Evolutionary conservation across 2,888 invertebrate species (phyloP), one percentile per base, ranked within the genome.

Genomic region (Choreutis nemorana): DNA sequence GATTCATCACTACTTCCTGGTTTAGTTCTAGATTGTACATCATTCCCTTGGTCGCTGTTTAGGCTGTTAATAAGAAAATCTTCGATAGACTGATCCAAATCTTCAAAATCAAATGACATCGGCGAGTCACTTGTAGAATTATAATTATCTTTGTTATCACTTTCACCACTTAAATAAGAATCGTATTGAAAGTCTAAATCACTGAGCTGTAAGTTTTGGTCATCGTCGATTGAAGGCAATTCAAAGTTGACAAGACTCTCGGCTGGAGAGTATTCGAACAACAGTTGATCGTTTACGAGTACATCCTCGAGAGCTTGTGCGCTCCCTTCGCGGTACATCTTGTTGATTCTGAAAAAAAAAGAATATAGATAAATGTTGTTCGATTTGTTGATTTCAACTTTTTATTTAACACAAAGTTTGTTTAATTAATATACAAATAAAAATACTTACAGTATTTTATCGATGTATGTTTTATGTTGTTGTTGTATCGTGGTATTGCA

Each of bases 181-280:
- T 75, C 73, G 57, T 66, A 63, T 42, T 64, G 58, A 40, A 72
- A 53, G 37, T 70, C 58, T 39, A 72, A 49, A 46, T 75, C 72
- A 56, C 63, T 56, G 37, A 71, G 50, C 37, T 63, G 66, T 65
- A 64, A 68, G 36, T 71, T 64, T 34, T 53, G 49, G 29, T 41
- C 37, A 26, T 68, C 71, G 20, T 59, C 40, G 26, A 56, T 48
- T 2, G 48, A 34, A 11, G 77, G 77, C 22, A 77, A 48, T 41
- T 77, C 72, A 41, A 77, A 75, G 52, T 75, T 75, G 39, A 73
- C 65, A 38, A 78, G 67, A 31, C 70, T 77, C 39, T 77, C 78
- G 5, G 62, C 68, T 33, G 77, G 75, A 3, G 77, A 75, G 40
- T 63, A 66, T 40, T 75, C 71, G 41, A 72, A 75, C 13, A 72